Conservation (phyloP, 1,140 invertebrate species). For the Caerostris extrusa region DNA sequence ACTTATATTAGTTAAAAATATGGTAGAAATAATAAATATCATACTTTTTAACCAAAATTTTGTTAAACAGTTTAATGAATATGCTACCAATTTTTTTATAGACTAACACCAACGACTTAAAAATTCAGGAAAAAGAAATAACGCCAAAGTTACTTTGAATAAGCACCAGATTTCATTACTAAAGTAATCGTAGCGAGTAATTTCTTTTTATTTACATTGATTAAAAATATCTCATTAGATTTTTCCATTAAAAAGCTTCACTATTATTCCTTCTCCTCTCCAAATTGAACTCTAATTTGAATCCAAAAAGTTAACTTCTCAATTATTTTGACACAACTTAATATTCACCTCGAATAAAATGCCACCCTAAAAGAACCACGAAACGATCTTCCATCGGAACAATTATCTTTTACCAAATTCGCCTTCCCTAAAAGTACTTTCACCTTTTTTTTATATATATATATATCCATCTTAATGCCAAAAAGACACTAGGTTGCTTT, state of each 20-base stretch:
- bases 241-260: background rate
- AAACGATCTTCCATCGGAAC: background rate
- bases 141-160: too few relatives aligned
- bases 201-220: background rate
- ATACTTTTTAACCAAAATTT: too few relatives aligned
- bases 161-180: too few relatives aligned
- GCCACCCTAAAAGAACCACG: background rate
- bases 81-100: too few relatives aligned
- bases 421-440: background rate
- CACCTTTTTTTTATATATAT: background rate
- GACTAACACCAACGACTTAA: too few relatives aligned
- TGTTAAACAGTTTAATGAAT: too few relatives aligned
- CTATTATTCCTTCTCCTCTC: background rate
- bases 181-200: background rate
- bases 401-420: background rate
- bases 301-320: background rate
- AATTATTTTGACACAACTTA: background rate
- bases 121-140: too few relatives aligned
- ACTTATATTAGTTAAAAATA: too few relatives aligned
- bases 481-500: conserved; percentile 38
- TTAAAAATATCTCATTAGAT: background rate
- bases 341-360: background rate
- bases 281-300: background rate
- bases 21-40: too few relatives aligned
- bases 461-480: background rate